These are phyloP conservation scores for Tangara arthus DNA, from an alignment of 2,797 vertebrate species.

Conservation along the genomic window DNA sequence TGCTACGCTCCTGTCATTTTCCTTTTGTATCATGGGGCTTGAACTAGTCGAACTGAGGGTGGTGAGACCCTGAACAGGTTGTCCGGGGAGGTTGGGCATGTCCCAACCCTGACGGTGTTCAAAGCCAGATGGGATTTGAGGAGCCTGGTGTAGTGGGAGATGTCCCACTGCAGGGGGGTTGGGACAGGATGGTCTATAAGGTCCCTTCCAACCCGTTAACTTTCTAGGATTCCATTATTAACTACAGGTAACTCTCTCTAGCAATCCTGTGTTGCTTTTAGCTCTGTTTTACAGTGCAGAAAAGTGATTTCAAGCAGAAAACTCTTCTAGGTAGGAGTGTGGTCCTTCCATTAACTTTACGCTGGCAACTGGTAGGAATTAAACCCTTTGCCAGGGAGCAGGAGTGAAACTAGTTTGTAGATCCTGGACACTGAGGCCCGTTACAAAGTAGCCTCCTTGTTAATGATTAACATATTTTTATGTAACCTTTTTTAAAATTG, in stretches of 20 bases:
- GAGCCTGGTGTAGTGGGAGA: background rate
- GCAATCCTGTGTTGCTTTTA: background rate
- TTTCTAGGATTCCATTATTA: background rate
- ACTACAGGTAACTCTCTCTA: background rate
- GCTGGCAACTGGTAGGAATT: background rate
- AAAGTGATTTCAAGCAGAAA: background rate
- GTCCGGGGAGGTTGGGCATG: background rate
- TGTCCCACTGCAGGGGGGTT: fast-evolving
- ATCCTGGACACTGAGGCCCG: fast-evolving
- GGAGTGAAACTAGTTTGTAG: background rate
- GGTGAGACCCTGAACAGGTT: background rate
- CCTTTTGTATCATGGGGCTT: fast-evolving
- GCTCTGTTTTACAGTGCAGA: background rate
- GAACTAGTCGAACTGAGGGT: background rate
- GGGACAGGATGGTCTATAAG: too few relatives aligned
- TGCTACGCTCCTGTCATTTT: fast-evolving
- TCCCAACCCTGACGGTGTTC: background rate
- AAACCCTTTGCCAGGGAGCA: background rate
- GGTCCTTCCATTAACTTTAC: fast-evolving
- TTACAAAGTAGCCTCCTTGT: background rate
- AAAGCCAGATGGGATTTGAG: background rate
- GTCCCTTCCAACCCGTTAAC: background rate
- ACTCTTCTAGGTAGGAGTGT: background rate
- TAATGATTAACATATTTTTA: background rate
- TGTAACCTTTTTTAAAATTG: background rate